Conservation (phyloP, 1,140 invertebrate species). For the Drosophila aff. region DNA sequence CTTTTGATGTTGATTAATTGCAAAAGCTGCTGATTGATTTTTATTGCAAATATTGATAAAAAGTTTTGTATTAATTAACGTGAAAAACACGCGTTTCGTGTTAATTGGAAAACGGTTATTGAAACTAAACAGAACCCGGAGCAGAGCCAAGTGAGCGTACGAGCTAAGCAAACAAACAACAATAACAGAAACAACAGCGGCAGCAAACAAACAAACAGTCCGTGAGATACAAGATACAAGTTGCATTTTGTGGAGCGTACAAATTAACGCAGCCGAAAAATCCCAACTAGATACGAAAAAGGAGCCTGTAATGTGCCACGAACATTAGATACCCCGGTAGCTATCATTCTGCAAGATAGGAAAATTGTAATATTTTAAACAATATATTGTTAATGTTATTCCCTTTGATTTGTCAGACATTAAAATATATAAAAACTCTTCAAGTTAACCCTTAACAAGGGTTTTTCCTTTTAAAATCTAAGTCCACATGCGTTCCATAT, state of each 20-base stretch:
- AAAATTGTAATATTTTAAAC: not conserved
- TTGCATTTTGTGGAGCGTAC: slow-evolving; percentile 78
- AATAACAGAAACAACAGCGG: slow-evolving; percentile 49
- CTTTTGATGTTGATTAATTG: slow-evolving; percentile 84
- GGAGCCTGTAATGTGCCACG: not conserved
- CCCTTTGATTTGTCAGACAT: not conserved
- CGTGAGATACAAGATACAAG: slow-evolving; percentile 79
- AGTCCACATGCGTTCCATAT: not conserved
- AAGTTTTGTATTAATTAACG: slow-evolving; percentile 83
- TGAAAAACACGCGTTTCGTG: slow-evolving; percentile 82
- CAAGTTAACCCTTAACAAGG: not conserved
- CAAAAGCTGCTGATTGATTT: slow-evolving; percentile 82
- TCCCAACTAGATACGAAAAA: slow-evolving; percentile 4
- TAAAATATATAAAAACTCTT: not conserved
- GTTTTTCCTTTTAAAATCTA: not conserved
- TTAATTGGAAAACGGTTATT: slow-evolving; percentile 83
- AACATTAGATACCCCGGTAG: not conserved
- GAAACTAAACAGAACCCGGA: slow-evolving; percentile 76
- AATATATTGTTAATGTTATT: not conserved
- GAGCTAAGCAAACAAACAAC: slow-evolving; percentile 68
- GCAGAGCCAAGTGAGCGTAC: slow-evolving; percentile 63
- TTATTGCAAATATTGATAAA: slow-evolving; percentile 85
- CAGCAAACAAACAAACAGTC: slow-evolving; percentile 77
- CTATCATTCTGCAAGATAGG: not conserved
- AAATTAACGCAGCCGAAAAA: slow-evolving; percentile 75